Evolutionary conservation across 92 coral and sea anemone species (phyloP), one percentile per base, ranked within the genome.

Genomic region (Epizoanthus stellaris): DNA sequence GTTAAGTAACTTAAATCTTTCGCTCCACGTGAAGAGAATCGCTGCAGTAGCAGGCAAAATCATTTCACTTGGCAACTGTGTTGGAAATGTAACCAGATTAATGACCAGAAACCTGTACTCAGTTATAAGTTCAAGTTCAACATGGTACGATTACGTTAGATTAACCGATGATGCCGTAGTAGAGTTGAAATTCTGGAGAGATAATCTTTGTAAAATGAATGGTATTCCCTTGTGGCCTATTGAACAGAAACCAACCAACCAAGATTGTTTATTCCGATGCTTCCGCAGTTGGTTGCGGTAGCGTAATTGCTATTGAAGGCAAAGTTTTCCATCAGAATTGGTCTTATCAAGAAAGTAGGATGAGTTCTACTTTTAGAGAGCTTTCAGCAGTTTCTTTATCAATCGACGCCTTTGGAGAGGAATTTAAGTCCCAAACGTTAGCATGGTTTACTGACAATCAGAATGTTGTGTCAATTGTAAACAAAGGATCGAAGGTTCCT

Each of bases 291-390:
- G 91, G 82, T 39, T 80, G 89, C 56, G 72, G 77, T 42, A 54
- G 77, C 0, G 88, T 88, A 23, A 74, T 88, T 36, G 77, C 70
- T 64, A 36, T 80, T 4, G 94, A 87, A n/a, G 90, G 85, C 63
- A 69, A 85, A 12, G 19, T 85, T 23, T 91, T 91, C 70, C 94
- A 91, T 10, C 90, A 91, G 70, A 90, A 90, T 67, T 91, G 92
- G 86, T 89, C 92, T 36, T 89, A 79, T 39, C 10, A 52, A 19
- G 89, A 88, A 73, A 68, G 85, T 62, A 62, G 73, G 17, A 84
- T 73, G 19, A 87, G 91, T 67, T 88, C 89, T 54, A 91, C 91
- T 61, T 87, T 70, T 67, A 88, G 89, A 60, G 88, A 88, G 60
- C 43, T 88, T 3, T 68, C 54, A n/a, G 74, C 94, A 15, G 90